A percentile compares a stretch with the other conserved stretches of the same genome.
Conservation (phyloP, 2,888 invertebrate species). For the Pterobdella sp. region DNA sequence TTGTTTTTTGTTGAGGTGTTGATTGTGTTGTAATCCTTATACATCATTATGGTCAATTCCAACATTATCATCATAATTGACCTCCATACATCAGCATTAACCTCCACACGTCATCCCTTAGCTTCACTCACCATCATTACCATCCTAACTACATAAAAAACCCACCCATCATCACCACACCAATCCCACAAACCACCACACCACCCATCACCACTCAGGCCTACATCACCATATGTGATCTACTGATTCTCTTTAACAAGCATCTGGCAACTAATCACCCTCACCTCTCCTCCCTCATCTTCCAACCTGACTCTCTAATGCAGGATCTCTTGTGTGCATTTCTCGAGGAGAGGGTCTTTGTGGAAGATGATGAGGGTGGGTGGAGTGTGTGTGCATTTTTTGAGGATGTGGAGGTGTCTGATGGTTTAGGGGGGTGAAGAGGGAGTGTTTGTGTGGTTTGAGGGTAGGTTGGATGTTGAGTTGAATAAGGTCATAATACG, state of each 20-base stretch:
- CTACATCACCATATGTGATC: constrained; percentile 88
- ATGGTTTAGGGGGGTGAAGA: not conserved
- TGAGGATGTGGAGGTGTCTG: not conserved
- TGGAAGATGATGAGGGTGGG: constrained; percentile 77
- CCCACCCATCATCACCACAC: too few species aligned
- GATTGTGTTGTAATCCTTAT: not conserved
- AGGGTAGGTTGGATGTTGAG: not conserved
- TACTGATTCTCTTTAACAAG: constrained; percentile 83
- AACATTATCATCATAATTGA: not conserved
- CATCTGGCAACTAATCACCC: constrained; percentile 57
- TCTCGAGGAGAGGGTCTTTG: constrained; percentile 85
- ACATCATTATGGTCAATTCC: not conserved
- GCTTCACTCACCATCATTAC: too few species aligned
- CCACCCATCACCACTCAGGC: constrained; percentile 57
- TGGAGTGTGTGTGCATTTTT: not conserved
- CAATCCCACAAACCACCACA: too few species aligned
- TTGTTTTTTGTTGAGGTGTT: not conserved
- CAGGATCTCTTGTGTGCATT: constrained; percentile 78
- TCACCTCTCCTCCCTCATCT: constrained; percentile 58
- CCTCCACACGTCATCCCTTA: too few species aligned
- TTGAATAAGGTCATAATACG: too few species aligned
- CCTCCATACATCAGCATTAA: not conserved
- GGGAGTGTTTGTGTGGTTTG: not conserved
- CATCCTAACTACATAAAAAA: too few species aligned
- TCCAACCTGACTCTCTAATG: constrained; percentile 69